Percentiles rank a stretch among this genome's conserved stretches.
Conservation (phyloP, 2,797 vertebrate genomes). For the Enteromius viviparus region DNA sequence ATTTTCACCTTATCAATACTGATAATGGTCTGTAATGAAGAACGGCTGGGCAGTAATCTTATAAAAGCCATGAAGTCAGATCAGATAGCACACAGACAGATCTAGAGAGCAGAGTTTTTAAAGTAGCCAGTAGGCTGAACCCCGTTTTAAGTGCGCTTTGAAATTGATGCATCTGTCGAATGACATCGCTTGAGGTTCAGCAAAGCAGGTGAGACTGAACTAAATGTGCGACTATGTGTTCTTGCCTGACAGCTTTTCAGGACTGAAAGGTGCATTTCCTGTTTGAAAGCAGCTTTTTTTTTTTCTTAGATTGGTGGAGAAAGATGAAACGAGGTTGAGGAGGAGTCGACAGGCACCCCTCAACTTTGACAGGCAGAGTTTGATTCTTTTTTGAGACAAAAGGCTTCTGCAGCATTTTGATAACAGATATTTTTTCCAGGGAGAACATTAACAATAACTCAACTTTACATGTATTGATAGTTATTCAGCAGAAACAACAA, state of each 20-base stretch:
- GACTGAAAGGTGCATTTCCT: constrained; percentile 30
- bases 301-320: constrained; percentile 6
- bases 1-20: constrained; percentile 66
- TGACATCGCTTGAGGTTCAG: neutral
- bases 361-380: constrained; percentile 33
- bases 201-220: constrained; percentile 21
- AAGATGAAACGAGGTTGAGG: constrained; percentile 29
- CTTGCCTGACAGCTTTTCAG: constrained; percentile 43
- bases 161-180: constrained; percentile 32
- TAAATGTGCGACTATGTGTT: constrained; percentile 19
- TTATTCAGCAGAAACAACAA: constrained; percentile 24
- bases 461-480: constrained; percentile 39
- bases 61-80: constrained; percentile 66
- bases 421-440: neutral
- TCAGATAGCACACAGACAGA: constrained; percentile 58
- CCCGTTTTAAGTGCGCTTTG: constrained; percentile 14
- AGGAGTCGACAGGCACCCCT: constrained; percentile 20
- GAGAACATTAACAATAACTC: constrained; percentile 38
- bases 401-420: constrained; percentile 10
- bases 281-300: constrained; percentile 18
- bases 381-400: constrained; percentile 35
- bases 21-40: constrained; percentile 67
- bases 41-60: constrained; percentile 65
- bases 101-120: constrained; percentile 36
- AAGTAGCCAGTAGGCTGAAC: constrained; percentile 22